phyloP scores from a whole-genome alignment of 2,888 invertebrate species.

The Nymphalis polychloros region DNA sequence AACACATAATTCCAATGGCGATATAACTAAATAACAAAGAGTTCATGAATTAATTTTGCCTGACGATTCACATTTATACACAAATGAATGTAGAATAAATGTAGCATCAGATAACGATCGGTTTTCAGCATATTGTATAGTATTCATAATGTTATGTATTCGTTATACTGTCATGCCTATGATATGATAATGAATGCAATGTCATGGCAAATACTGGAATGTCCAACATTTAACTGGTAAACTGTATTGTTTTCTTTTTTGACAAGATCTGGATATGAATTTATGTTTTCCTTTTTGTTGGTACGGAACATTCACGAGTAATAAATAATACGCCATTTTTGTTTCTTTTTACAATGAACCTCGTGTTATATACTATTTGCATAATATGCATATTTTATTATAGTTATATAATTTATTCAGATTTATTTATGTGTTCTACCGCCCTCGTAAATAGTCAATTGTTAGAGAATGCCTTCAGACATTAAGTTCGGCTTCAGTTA shows the following conservation, averaged over 20 bases:
- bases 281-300: not conserved
- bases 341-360: too few species aligned
- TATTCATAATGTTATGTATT: not conserved
- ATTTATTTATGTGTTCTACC: too few species aligned
- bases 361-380: too few species aligned
- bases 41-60: not conserved
- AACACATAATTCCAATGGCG: not conserved
- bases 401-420: too few species aligned
- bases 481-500: too few species aligned
- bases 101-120: slow-evolving; percentile 2
- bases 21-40: not conserved
- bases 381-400: too few species aligned
- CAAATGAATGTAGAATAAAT: slow-evolving; percentile 1
- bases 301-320: not conserved
- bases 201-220: not conserved
- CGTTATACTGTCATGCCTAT: not conserved
- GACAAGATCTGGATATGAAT: too few species aligned
- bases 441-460: too few species aligned
- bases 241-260: not conserved
- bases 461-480: too few species aligned
- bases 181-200: not conserved
- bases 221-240: not conserved
- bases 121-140: slow-evolving; percentile 1
- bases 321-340: too few species aligned
- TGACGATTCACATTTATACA: slow-evolving; percentile 5